Percentiles rank a stretch among this genome's conserved stretches.
Conservation (phyloP, 2,888 invertebrate genomes). For the Clusia tigrina region DNA sequence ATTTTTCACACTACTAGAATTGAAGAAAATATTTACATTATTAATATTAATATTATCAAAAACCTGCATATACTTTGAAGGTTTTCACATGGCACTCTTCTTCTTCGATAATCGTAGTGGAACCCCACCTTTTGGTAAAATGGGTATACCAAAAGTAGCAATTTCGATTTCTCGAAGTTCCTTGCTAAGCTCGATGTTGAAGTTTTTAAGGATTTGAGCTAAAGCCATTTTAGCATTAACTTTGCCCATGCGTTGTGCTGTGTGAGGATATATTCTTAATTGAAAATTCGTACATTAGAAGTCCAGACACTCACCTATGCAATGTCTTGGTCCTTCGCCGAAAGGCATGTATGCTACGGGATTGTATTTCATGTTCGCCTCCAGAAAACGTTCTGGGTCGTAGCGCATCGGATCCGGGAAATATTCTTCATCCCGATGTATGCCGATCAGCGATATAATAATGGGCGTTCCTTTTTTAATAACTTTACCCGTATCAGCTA, state of each 20-base stretch:
- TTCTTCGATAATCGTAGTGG: constrained; percentile 46
- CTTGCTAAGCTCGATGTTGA: constrained; percentile 43
- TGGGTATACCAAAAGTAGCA: constrained; percentile 46
- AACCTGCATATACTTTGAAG: too few relatives aligned
- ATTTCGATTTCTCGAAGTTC: constrained; percentile 55
- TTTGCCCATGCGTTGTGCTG: constrained; percentile 58
- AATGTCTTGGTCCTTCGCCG: constrained; percentile 64
- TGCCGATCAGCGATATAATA: constrained; percentile 60
- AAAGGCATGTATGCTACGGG: constrained; percentile 62
- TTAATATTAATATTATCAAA: too few relatives aligned
- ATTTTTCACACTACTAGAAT: too few relatives aligned
- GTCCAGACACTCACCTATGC: too few relatives aligned
- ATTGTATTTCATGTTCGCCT: constrained; percentile 50
- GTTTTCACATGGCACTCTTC: too few relatives aligned
- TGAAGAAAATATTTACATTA: too few relatives aligned
- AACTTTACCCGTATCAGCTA: constrained; percentile 55
- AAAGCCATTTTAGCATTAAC: constrained; percentile 58
- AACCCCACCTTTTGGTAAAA: constrained; percentile 55
- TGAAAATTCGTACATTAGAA: too few relatives aligned
- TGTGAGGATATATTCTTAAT: too few relatives aligned
- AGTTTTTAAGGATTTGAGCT: constrained; percentile 52
- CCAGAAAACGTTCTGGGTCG: constrained; percentile 64
- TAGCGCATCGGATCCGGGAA: constrained; percentile 64
- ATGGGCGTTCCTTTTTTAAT: constrained; percentile 61
- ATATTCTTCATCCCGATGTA: constrained; percentile 63